These are phyloP conservation scores for Sebastes ruberrimus DNA, from an alignment of 2,797 vertebrate genomes.

Conservation along the genomic window DNA sequence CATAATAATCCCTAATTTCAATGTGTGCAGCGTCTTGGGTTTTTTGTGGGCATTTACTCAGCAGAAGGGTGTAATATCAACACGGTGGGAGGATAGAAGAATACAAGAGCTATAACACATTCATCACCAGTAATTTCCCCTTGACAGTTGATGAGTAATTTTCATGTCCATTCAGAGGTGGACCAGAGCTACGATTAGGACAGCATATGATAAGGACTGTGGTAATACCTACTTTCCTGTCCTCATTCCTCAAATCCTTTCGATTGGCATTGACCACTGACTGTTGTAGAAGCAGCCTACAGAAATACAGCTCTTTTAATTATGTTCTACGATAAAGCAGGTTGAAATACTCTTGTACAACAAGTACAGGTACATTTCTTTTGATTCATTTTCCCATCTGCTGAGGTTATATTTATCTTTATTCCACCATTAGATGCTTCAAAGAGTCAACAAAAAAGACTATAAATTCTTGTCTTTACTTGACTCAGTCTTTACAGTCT, in stretches of 20 bases:
- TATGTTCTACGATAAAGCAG: background rate
- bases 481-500: background rate
- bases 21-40: conserved; percentile 34
- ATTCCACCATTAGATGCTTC: background rate
- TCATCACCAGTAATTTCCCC: conserved; percentile 62
- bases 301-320: conserved; percentile 2
- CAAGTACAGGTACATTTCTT: background rate
- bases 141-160: conserved; percentile 76
- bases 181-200: conserved; percentile 65
- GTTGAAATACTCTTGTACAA: background rate
- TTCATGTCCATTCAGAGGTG: conserved; percentile 68
- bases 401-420: background rate
- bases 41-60: conserved; percentile 62
- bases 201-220: conserved; percentile 35
- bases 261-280: conserved; percentile 35
- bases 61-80: conserved; percentile 68
- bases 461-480: background rate
- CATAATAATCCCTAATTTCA: conserved; percentile 72
- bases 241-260: conserved; percentile 50
- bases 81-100: conserved; percentile 39
- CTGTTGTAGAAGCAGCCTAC: background rate
- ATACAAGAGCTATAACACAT: conserved; percentile 50
- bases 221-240: conserved; percentile 60
- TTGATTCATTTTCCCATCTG: background rate
- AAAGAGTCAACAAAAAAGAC: background rate